These are phyloP conservation scores for Sitta carolinensis DNA, from an alignment of 2,797 vertebrate genomes.

Conservation along the genomic window DNA sequence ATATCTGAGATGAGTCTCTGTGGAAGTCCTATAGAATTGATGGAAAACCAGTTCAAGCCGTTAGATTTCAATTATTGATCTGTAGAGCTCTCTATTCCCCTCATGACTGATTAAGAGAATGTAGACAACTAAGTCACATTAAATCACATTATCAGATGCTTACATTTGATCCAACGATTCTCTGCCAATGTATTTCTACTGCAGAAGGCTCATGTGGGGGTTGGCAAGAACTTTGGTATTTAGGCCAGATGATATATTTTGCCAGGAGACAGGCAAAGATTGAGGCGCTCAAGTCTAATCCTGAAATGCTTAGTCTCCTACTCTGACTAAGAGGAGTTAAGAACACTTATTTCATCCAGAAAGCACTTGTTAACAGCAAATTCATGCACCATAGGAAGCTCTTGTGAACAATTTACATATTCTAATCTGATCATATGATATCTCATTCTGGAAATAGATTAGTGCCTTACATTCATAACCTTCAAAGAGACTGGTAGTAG, in stretches of 20 bases:
- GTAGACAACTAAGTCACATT: not conserved
- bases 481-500: not conserved
- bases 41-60: not conserved
- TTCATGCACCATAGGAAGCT: not conserved
- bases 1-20: not conserved
- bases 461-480: not conserved
- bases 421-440: not conserved
- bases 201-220: not conserved
- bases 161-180: not conserved
- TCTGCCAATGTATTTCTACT: not conserved
- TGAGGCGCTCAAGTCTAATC: not conserved
- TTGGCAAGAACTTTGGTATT: not conserved
- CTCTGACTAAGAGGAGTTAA: not conserved
- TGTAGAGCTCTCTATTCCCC: not conserved
- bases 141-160: not conserved
- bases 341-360: not conserved
- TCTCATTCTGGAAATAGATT: not conserved
- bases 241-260: not conserved
- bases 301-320: not conserved
- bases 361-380: not conserved
- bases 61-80: not conserved
- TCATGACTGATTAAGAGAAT: not conserved
- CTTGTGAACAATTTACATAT: not conserved
- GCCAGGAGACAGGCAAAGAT: not conserved
- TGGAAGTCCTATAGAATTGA: not conserved